Conservation (phyloP, 2,888 invertebrate species). For the Tridacna crocea region DNA sequence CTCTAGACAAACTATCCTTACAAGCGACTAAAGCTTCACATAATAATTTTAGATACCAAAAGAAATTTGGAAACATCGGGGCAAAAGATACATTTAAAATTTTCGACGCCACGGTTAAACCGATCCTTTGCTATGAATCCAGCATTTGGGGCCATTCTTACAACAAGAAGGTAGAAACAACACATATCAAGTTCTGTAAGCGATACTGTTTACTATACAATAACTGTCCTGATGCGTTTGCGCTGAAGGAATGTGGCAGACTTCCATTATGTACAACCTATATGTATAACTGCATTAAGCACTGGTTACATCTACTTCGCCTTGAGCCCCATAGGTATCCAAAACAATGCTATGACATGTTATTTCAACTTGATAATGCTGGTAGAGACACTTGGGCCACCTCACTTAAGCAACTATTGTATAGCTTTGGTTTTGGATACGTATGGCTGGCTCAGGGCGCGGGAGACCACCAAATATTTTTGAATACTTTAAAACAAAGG, state of each 20-base stretch:
- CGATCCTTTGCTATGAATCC: slow-evolving; percentile 26
- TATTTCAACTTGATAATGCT: slow-evolving; percentile 24
- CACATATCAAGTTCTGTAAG: too few species aligned
- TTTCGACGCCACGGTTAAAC: slow-evolving; percentile 18
- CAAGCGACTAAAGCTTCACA: slow-evolving; percentile 29
- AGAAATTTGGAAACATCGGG: slow-evolving; percentile 10
- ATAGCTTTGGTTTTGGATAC: slow-evolving; percentile 35
- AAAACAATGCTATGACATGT: slow-evolving; percentile 30
- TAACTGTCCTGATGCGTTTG: not conserved
- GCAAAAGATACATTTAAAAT: too few species aligned
- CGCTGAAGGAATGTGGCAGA: not conserved
- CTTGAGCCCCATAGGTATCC: slow-evolving; percentile 33
- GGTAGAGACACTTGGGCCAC: slow-evolving; percentile 32
- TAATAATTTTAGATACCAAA: slow-evolving; percentile 3
- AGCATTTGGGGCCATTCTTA: slow-evolving; percentile 32
- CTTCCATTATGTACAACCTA: slow-evolving; percentile 4
- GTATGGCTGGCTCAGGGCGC: slow-evolving; percentile 28
- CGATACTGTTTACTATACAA: too few species aligned
- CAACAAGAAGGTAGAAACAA: not conserved
- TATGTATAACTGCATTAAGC: slow-evolving; percentile 20
- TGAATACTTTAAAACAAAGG: slow-evolving; percentile 23
- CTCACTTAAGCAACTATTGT: slow-evolving; percentile 25
- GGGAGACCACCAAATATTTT: slow-evolving; percentile 22
- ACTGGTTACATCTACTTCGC: slow-evolving; percentile 27
- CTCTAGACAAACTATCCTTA: slow-evolving; percentile 1